Evolutionary conservation across 2,113 vertebrate genomes (phyloP), one percentile per base, ranked within the genome.

Genomic region (Nettapus auritus): DNA sequence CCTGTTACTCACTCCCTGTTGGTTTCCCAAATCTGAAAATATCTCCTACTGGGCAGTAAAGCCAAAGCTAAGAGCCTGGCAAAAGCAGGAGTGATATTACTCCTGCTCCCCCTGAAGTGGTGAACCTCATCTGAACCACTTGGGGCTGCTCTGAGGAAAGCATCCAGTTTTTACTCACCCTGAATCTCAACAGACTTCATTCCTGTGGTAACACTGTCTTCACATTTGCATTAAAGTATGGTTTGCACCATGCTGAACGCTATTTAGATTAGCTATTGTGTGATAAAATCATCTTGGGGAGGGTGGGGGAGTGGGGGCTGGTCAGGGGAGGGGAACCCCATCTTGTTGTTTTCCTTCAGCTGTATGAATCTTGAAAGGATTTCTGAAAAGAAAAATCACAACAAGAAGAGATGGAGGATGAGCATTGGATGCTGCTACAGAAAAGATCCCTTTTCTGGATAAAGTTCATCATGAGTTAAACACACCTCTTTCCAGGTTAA

Each of bases 181-280:
- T 28, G 26, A 12, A 62, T 40, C 87, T 85, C 53, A 71, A 79
- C 89, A 62, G 70, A 82, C 71, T 82, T 85, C 77, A 91, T 94
- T 95, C 93, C 81, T 92, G 94, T 85, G 85, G 75, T 89, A 95
- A 91, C 2, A 6, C 8, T 29, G 44, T 34, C 75, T 93, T 52
- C 0, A 0, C 14, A 92, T 92, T 92, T 95, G 89, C 86, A 90
- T 96, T 62, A 63, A 96, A 88, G 40, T 62, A 90, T 67, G 59
- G 52, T 52, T 64, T 86, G 36, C 66, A 28, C 59, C 46, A 60
- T 38, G 66, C 42, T 50, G 70, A 82, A 59, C 7, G 10, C 40
- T 88, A 36, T 50, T 93, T 83, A 71, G 36, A n/a, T 83, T 52
- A 59, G 48, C 50, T 87, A 18, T 88, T 55, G 40, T 44, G 53